Percentiles rank a stretch among this genome's conserved stretches.
Evolutionary conservation across 2,113 vertebrate genomes (phyloP).

Genomic region (Sclerurus mexicanus): DNA sequence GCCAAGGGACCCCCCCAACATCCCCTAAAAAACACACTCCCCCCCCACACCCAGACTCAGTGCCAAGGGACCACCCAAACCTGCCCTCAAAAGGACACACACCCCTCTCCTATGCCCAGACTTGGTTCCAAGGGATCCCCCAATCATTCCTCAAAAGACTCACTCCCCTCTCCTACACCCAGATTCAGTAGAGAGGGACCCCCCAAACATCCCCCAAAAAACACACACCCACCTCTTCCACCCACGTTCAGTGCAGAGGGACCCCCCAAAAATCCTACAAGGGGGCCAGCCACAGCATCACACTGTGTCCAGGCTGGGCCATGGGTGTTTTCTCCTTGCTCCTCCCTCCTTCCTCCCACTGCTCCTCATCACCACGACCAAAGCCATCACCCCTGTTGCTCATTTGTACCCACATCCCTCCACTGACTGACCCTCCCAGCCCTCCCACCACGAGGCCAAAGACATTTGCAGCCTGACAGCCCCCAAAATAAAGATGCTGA

Average conservation of each 20-base stretch:
- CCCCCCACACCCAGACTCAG: neutral
- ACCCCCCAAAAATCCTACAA: too few relatives aligned
- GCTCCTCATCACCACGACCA: fast-evolving
- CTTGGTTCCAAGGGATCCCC: neutral
- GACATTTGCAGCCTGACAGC: neutral
- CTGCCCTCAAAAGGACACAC: fast-evolving
- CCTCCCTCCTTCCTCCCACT: neutral
- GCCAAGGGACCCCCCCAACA: too few relatives aligned
- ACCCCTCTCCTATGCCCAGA: too few relatives aligned
- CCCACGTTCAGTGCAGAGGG: too few relatives aligned
- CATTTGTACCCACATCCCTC: fast-evolving
- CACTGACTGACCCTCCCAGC: fast-evolving
- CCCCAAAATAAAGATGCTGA: neutral
- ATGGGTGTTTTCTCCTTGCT: neutral
- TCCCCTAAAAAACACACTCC: neutral
- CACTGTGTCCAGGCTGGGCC: neutral
- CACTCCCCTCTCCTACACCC: fast-evolving
- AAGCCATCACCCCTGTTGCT: fast-evolving
- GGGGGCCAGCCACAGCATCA: neutral
- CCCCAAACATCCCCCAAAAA: neutral
- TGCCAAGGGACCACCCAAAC: too few relatives aligned
- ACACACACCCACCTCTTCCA: fast-evolving
- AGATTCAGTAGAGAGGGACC: neutral
- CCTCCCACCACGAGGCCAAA: neutral
- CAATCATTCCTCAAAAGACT: neutral